phyloP scores from a whole-genome alignment of 2,888 invertebrate species.

The Tineola bisselliella region DNA sequence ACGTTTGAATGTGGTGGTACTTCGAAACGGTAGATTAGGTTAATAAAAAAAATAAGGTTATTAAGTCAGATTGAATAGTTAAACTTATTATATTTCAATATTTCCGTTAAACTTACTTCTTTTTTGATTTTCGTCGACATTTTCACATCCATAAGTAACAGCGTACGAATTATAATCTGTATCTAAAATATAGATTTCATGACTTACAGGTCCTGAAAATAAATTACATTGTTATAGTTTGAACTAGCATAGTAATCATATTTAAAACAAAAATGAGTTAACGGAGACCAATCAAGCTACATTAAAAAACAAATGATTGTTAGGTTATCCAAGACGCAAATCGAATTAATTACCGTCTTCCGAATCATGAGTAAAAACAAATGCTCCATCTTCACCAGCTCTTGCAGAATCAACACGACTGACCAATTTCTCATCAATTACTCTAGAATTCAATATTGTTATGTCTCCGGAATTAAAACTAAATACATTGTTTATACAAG shows the following conservation, averaged over 20 bases:
- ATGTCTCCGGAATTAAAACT: neutral
- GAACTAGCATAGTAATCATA: too few species aligned
- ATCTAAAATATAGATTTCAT: constrained; percentile 62
- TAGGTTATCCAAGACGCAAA: neutral
- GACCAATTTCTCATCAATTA: neutral
- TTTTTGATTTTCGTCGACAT: constrained; percentile 46
- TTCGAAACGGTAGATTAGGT: too few species aligned
- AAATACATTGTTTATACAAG: constrained; percentile 24
- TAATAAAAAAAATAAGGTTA: too few species aligned
- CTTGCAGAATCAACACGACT: constrained; percentile 16
- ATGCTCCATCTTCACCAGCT: neutral
- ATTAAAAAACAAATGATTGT: too few species aligned
- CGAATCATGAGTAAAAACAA: neutral
- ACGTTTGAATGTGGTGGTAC: too few species aligned
- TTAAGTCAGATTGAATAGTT: too few species aligned
- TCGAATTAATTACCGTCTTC: neutral
- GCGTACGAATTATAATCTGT: constrained; percentile 73
- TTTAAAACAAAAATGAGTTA: too few species aligned
- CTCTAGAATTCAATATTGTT: neutral
- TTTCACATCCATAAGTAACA: constrained; percentile 71
- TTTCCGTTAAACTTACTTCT: constrained; percentile 41
- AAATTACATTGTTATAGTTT: neutral
- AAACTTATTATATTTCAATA: too few species aligned
- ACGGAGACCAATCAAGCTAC: too few species aligned
- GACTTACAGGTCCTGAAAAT: neutral